A percentile compares a stretch with the other conserved stretches of the same genome.
Conservation (phyloP, 2,888 invertebrate species). For the Cotesia congregata region DNA sequence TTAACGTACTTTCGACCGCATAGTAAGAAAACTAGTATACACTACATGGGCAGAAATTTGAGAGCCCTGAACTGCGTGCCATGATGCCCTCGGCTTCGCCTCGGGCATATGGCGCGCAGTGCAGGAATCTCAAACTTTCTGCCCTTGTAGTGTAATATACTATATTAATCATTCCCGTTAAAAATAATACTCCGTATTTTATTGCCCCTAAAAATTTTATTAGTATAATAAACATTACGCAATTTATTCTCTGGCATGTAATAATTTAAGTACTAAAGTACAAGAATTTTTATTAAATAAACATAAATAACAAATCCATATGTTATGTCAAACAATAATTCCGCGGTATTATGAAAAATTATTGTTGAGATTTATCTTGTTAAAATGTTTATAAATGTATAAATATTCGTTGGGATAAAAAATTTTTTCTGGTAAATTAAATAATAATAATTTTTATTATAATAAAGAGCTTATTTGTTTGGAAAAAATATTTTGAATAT, state of each 20-base stretch:
- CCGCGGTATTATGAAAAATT: not conserved
- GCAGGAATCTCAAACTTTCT: too few relatives aligned
- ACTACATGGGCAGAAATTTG: too few relatives aligned
- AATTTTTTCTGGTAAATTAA: not conserved
- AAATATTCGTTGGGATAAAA: not conserved
- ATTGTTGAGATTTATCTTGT: not conserved
- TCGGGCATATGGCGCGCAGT: too few relatives aligned
- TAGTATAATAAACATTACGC: not conserved
- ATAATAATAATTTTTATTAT: not conserved
- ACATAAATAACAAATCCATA: too few relatives aligned
- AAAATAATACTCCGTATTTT: not conserved
- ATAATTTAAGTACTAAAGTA: not conserved
- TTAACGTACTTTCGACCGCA: too few relatives aligned
- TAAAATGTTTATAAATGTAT: not conserved
- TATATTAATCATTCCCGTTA: not conserved
- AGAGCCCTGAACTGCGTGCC: too few relatives aligned
- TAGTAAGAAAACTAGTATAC: too few relatives aligned
- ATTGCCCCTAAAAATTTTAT: not conserved
- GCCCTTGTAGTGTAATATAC: too few relatives aligned
- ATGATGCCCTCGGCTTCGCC: too few relatives aligned
- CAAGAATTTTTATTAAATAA: too few relatives aligned
- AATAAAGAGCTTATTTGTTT: not conserved
- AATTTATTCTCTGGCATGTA: not conserved
- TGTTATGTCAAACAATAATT: not conserved
- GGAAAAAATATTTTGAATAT: not conserved